These are phyloP conservation scores for Rhinophrynus dorsalis DNA, from an alignment of 2,797 vertebrate genomes.

Conservation along the genomic window DNA sequence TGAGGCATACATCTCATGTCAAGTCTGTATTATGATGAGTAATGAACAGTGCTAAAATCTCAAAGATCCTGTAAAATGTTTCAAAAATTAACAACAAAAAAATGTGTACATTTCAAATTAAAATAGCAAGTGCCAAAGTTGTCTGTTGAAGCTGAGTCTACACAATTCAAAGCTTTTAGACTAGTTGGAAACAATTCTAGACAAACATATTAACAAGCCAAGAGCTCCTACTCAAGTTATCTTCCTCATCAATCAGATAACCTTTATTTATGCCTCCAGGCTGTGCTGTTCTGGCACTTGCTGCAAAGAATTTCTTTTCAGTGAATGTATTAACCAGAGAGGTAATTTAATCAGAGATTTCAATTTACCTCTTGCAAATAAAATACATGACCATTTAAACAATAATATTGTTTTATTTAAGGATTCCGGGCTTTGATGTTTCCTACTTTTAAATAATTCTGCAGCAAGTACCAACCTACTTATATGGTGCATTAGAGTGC, in stretches of 20 bases:
- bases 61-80: neutral
- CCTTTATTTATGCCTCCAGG: conserved; percentile 63
- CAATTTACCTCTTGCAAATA: conserved; percentile 67
- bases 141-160: conserved; percentile 27
- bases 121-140: conserved; percentile 15
- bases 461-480: conserved; percentile 48
- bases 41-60: neutral
- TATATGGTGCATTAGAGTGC: conserved; percentile 36
- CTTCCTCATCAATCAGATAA: conserved; percentile 66
- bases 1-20: conserved; percentile 25
- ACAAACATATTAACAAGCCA: conserved; percentile 56
- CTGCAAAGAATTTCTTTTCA: conserved; percentile 56
- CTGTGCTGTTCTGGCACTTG: conserved; percentile 56
- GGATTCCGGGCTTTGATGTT: conserved; percentile 28
- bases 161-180: conserved; percentile 42
- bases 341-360: conserved; percentile 71
- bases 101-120: conserved; percentile 23
- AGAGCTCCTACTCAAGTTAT: conserved; percentile 60
- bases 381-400: conserved; percentile 55
- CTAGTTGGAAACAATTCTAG: conserved; percentile 54
- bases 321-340: conserved; percentile 65
- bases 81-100: conserved; percentile 12
- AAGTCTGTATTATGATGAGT: neutral
- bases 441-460: conserved; percentile 48
- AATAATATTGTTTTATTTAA: conserved; percentile 51